Conservation (phyloP, 2,113 vertebrate genomes). For the Caloenas nicobarica region DNA sequence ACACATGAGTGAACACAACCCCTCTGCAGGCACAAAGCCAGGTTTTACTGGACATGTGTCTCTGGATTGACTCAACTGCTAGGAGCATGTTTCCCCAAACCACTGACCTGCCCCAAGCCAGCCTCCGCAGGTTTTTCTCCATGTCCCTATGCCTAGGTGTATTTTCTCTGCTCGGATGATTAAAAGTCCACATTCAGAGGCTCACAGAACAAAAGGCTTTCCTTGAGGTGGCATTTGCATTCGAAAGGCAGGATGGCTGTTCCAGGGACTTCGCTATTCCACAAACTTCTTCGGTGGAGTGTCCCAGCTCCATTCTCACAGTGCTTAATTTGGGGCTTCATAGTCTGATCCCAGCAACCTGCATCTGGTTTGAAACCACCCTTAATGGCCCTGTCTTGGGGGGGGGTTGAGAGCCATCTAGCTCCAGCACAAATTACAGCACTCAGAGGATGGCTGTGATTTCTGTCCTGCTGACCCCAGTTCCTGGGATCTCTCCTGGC, state of each 20-base stretch:
- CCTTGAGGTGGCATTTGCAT: constrained; percentile 25
- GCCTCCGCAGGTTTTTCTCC: background rate
- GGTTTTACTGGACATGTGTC: background rate
- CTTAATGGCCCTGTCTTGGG: constrained; percentile 3
- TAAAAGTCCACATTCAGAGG: background rate
- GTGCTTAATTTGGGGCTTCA: background rate
- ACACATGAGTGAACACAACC: rapidly evolving
- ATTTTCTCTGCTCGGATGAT: background rate
- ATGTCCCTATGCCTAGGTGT: background rate
- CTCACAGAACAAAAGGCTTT: background rate
- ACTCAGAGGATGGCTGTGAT: background rate
- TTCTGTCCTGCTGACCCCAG: constrained; percentile 37
- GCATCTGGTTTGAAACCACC: background rate
- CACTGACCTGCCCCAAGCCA: background rate
- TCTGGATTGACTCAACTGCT: background rate
- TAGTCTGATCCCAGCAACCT: constrained; percentile 19
- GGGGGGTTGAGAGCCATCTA: background rate
- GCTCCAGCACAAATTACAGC: background rate
- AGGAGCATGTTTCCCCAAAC: background rate
- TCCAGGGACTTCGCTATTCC: background rate
- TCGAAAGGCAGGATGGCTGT: constrained; percentile 40
- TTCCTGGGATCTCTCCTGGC: constrained; percentile 56
- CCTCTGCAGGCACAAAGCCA: background rate
- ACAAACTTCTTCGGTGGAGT: background rate
- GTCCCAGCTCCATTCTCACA: background rate